A percentile compares a stretch with the other conserved stretches of the same genome.
These are phyloP conservation scores for Urophycis tenuis DNA, from an alignment of 2,797 vertebrate species.

Conservation along the genomic window DNA sequence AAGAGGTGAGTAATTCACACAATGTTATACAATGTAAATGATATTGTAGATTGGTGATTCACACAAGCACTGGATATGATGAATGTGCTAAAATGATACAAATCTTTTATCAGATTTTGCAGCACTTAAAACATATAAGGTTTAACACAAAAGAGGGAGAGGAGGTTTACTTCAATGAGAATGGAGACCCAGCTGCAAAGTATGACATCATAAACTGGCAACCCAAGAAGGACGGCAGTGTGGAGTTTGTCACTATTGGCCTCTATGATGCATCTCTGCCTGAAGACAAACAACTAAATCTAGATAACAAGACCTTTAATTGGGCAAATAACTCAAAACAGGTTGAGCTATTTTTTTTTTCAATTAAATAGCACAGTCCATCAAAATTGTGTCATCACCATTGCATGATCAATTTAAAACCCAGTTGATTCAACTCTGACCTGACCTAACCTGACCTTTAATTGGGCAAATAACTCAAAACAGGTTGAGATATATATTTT, in stretches of 20 bases:
- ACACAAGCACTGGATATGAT: not conserved
- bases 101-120: conserved; percentile 52
- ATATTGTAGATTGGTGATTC: not conserved
- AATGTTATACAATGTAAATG: not conserved
- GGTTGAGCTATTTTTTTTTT: conserved; percentile 33
- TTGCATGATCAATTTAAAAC: not conserved
- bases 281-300: conserved; percentile 38
- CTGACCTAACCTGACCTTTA: conserved; percentile 40
- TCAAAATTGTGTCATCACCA: not conserved
- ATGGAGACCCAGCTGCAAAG: conserved; percentile 64
- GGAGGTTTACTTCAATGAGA: conserved; percentile 61
- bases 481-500: conserved; percentile 38
- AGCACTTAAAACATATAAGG: conserved; percentile 44
- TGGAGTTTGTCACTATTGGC: conserved; percentile 62
- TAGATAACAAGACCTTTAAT: conserved; percentile 45
- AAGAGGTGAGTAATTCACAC: conserved; percentile 44
- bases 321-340: conserved; percentile 53
- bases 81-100: not conserved
- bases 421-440: not conserved
- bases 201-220: conserved; percentile 74
- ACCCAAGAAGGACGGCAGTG: conserved; percentile 29
- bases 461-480: conserved; percentile 52
- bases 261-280: conserved; percentile 61
- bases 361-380: not conserved
- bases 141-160: conserved; percentile 65